Evolutionary conservation across 2,113 vertebrate species (phyloP).

Genomic region (Caranx ignobilis): DNA sequence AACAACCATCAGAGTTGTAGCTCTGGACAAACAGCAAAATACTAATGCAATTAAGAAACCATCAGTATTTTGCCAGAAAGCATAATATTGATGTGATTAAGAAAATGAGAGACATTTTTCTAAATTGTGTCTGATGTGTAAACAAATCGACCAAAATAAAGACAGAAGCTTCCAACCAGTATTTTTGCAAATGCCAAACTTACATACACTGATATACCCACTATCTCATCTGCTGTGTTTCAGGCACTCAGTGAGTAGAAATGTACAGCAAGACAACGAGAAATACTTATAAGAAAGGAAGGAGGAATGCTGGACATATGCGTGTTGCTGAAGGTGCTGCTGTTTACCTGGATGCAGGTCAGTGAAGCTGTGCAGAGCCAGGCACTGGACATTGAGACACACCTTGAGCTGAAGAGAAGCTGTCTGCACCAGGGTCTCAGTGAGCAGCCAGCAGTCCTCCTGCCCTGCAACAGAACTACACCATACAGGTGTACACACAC

Average conservation of each 20-base stretch:
- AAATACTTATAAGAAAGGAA: not conserved
- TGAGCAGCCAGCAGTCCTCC: conserved; percentile 96
- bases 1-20: not conserved
- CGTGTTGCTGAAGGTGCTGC: not conserved
- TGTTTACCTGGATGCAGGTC: conserved; percentile 93
- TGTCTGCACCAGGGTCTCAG: conserved; percentile 89
- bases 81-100: not conserved
- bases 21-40: not conserved
- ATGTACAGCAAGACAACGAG: not conserved
- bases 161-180: not conserved
- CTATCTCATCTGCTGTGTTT: not conserved
- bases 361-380: conserved; percentile 95
- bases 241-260: not conserved
- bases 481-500: conserved; percentile 15
- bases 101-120: not conserved
- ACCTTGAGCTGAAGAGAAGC: conserved; percentile 94
- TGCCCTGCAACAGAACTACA: conserved; percentile 90
- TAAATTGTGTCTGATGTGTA: not conserved
- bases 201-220: not conserved
- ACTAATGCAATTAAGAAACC: not conserved
- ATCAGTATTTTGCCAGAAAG: not conserved
- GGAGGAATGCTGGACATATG: not conserved
- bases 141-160: not conserved
- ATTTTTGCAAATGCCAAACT: not conserved
- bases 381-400: conserved; percentile 92